Percentiles rank a stretch among this genome's conserved stretches.
Conservation (phyloP, 2,113 vertebrate species). For the Ciconia stormi region DNA sequence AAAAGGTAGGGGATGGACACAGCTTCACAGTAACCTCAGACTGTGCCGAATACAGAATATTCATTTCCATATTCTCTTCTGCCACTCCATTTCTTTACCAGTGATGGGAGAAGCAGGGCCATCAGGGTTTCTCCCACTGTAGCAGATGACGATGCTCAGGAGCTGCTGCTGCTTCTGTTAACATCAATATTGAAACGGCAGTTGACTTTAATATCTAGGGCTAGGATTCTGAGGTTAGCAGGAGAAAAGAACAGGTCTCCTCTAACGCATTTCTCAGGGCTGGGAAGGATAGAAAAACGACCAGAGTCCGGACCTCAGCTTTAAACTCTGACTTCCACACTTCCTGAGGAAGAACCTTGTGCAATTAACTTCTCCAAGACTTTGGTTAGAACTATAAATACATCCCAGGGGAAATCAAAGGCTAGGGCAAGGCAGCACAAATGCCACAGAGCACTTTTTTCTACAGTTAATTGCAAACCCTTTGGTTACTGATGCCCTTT, state of each 20-base stretch:
- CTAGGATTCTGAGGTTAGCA: not conserved
- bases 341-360: not conserved
- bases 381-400: not conserved
- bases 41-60: not conserved
- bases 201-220: not conserved
- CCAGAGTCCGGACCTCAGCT: not conserved
- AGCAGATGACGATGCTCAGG: not conserved
- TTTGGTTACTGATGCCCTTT: not conserved
- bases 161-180: not conserved
- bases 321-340: not conserved
- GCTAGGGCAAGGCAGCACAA: not conserved
- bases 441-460: not conserved
- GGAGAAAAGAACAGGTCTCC: not conserved
- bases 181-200: not conserved
- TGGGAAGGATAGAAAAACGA: not conserved
- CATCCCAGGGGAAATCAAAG: not conserved
- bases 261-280: not conserved
- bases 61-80: not conserved
- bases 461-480: not conserved
- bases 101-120: not conserved
- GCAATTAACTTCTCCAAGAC: not conserved
- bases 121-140: not conserved
- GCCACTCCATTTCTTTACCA: rapidly evolving
- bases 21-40: not conserved
- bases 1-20: not conserved